Evolutionary conservation across 1,140 invertebrate species (phyloP), one percentile per base, ranked within the genome.

Genomic region (Saccostrea cuccullata): DNA sequence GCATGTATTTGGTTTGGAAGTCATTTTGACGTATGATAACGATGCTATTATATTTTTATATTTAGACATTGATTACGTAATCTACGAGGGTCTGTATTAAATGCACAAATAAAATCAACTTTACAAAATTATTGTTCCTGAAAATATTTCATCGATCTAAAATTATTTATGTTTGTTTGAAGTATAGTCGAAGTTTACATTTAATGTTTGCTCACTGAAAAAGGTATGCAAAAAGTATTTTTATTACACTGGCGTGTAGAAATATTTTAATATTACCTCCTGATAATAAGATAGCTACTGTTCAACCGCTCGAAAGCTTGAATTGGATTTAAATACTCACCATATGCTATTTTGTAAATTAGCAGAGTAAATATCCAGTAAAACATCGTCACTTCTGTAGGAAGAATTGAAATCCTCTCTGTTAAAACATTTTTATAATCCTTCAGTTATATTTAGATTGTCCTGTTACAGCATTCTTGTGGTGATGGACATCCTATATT

Each of bases 281-380:
- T 47, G 47, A 47, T 47, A 47, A 47, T 47, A 47, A 36, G 58
- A 20, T 17, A 20, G 58, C 20, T 13, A 20, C n/a, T 20, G 17
- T 20, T 64, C 58, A 64, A 17, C 17, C 1, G 58, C 13, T 20
- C 6, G 58, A 64, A 64, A 17, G 23, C 30, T 77, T 11, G 30
- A 40, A 36, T 77, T n/a, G 20, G 30, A 5, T 73, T 12, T 73
- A 30, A 2, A 26, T 77, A 77, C 70, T 77, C 70, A 77, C 70
- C 70, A 36, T 77, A 77, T 3, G 70, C 26, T 36, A 77, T 26
- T 13, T 36, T 77, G 70, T 77, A 77, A 77, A 77, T 36, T 36
- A 77, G 26, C 26, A 77, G 70, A 17, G 70, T 77, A 77, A 77
- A 77, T 36, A 30, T 77, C 70, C 70, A 77, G 30, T 77, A 13